phyloP scores from a whole-genome alignment of 2,113 vertebrate species.

The Cavia aperea region DNA sequence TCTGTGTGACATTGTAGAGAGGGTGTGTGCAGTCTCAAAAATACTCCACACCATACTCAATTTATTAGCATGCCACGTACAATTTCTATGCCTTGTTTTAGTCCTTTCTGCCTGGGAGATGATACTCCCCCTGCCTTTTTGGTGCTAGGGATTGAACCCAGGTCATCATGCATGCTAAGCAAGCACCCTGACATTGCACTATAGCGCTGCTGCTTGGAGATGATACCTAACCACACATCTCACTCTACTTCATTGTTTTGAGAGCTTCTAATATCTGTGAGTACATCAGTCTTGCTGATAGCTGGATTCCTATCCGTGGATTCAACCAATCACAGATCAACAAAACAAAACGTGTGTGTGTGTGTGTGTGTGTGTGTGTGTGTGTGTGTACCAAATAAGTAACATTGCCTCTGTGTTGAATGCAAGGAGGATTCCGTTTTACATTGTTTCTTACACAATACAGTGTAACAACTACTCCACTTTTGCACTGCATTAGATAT shows the following conservation, averaged over 20 bases:
- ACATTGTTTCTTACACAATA: too few species aligned
- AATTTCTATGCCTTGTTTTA: background rate
- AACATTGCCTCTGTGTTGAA: background rate
- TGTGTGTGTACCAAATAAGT: background rate
- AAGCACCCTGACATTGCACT: too few species aligned
- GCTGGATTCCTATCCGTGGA: background rate
- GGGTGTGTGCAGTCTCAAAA: background rate
- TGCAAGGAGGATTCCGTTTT: too few species aligned
- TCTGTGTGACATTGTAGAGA: background rate
- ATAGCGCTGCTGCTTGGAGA: background rate
- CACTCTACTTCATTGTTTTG: background rate
- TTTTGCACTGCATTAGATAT: background rate
- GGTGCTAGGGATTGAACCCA: too few species aligned
- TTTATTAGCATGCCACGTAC: fast-evolving
- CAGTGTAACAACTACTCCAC: background rate
- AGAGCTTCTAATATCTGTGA: background rate
- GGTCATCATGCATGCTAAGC: too few species aligned
- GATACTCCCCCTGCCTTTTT: too few species aligned
- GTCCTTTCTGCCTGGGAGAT: background rate
- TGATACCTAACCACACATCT: background rate
- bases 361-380: too few species aligned
- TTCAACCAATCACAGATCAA: background rate
- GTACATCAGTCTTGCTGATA: background rate
- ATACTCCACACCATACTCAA: background rate
- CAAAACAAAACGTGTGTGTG: too few species aligned